Conservation (phyloP, 2,888 invertebrate species). For the Monochamus alternatus region DNA sequence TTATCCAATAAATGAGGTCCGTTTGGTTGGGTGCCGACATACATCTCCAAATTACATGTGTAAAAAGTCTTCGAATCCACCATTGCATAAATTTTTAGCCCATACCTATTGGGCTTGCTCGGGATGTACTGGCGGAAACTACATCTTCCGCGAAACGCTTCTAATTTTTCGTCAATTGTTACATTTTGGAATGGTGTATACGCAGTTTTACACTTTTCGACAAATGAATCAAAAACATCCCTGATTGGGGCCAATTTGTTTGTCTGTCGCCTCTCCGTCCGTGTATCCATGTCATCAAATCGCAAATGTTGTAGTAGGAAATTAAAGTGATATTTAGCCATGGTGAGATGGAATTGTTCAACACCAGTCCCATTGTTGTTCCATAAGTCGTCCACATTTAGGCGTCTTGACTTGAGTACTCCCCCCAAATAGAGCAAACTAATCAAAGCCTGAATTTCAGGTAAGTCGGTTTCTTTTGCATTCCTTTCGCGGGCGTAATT, state of each 20-base stretch:
- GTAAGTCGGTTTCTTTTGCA: conserved; percentile 29
- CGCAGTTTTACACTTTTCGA: conserved; percentile 49
- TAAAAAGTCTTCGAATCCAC: conserved; percentile 56
- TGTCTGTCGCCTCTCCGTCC: conserved; percentile 34
- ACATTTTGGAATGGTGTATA: conserved; percentile 49
- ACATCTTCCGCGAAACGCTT: conserved; percentile 47
- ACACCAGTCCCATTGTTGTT: conserved; percentile 33
- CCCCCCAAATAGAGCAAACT: conserved; percentile 46
- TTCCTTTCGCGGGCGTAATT: conserved; percentile 25
- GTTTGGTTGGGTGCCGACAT: conserved; percentile 56
- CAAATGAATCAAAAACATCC: conserved; percentile 51
- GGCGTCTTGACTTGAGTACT: conserved; percentile 28
- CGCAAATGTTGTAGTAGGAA: conserved; percentile 38
- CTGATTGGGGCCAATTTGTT: conserved; percentile 51
- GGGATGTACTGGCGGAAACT: conserved; percentile 2
- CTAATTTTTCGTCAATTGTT: conserved; percentile 49
- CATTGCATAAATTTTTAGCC: conserved; percentile 61
- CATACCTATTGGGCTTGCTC: conserved; percentile 46
- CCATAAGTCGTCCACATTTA: conserved; percentile 39
- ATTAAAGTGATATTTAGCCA: conserved; percentile 37
- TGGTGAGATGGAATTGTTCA: conserved; percentile 36
- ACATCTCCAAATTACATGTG: conserved; percentile 56
- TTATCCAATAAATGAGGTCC: conserved; percentile 50
- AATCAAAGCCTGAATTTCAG: conserved; percentile 44
- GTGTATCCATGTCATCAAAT: conserved; percentile 45